Base-by-base conservation (phyloP, 2,113 vertebrate genomes). In the Rhinichthys klamathensis region DNA sequence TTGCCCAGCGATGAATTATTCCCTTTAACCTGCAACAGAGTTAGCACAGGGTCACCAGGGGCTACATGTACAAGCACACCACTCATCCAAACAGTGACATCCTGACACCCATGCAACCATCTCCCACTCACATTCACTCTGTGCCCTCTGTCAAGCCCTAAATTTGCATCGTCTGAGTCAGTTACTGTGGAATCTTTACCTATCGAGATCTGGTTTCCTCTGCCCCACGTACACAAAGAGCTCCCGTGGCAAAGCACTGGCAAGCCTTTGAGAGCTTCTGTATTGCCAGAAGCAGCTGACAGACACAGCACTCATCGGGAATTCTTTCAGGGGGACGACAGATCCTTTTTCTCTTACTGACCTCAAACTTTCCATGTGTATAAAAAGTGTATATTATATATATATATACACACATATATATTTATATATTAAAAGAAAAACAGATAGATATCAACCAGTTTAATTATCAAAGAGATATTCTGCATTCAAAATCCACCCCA, bases 11-110 rank as follows among this genome's bases (percentile, higher is more conserved):
- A 81, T 89, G 65, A 82, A 89, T 88, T 87, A 86, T 88, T 89
- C 88, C 81, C 90, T 89, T 90, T 88, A 72, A 87, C 87, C 85
- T 69, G 72, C 61, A 85, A 38, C 63, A 84, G 82, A 84, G 73
- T 83, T 84, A 80, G 83, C 80, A 72, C 41, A 25, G 51, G 73
- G 75, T 89, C 81, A 88, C 76, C 75, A 61, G 46, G 87, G 76
- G 88, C 88, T 72, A 70, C 56, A 80, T 41, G 49, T 84, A 81
- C 56, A 67, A 84, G 85, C 41, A 80, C 75, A 78, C 49, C 83
- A 82, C 73, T 85, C 85, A 60, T 82, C 70, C 84, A 87, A 73
- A 84, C 49, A 81, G 60, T 78, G 46, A 65, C 30, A 79, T 35
- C 38, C 23, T 82, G 46, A 65, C 46, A 70, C n/a, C n/a, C 23